Percentiles rank a stretch among this genome's conserved stretches.
Conservation (phyloP, 92 coral and sea anemone species). For the Epizoanthus illoricatus region DNA sequence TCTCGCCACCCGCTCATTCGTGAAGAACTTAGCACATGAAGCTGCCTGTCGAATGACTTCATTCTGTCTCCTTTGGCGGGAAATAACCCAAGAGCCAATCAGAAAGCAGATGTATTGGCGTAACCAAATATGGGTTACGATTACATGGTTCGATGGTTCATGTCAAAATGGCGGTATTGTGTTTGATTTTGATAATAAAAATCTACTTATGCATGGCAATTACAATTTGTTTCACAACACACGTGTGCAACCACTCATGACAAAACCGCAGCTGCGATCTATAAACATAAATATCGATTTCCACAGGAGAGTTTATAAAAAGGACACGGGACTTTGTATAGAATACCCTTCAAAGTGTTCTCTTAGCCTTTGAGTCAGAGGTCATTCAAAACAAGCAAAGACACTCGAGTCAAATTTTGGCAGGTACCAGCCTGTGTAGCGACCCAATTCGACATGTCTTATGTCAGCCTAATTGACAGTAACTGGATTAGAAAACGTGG, state of each 20-base stretch:
- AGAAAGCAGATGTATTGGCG: not conserved
- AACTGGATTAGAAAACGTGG: not conserved
- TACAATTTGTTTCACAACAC: not conserved
- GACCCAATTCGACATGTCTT: not conserved
- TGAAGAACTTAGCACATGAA: not conserved
- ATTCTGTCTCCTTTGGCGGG: slow-evolving; percentile 32
- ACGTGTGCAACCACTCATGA: not conserved
- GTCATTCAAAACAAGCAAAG: not conserved
- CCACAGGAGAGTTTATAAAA: not conserved
- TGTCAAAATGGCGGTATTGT: not conserved
- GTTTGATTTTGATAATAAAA: not conserved
- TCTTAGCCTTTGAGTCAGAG: slow-evolving; percentile 12
- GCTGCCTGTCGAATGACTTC: slow-evolving; percentile 42
- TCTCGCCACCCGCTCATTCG: slow-evolving; percentile 20
- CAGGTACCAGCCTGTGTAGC: slow-evolving; percentile 15
- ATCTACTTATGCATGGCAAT: slow-evolving; percentile 11
- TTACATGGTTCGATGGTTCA: not conserved
- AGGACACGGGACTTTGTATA: not conserved
- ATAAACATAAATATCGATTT: not conserved
- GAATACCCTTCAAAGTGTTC: not conserved
- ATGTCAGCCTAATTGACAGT: slow-evolving; percentile 8
- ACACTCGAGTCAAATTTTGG: not conserved
- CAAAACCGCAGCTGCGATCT: not conserved
- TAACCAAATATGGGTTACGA: not conserved
- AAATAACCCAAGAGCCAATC: slow-evolving; percentile 16